A percentile compares a stretch with the other conserved stretches of the same genome.
These are phyloP conservation scores for Nomada lathburiana DNA, from an alignment of 2,888 invertebrate genomes.

Conservation along the genomic window DNA sequence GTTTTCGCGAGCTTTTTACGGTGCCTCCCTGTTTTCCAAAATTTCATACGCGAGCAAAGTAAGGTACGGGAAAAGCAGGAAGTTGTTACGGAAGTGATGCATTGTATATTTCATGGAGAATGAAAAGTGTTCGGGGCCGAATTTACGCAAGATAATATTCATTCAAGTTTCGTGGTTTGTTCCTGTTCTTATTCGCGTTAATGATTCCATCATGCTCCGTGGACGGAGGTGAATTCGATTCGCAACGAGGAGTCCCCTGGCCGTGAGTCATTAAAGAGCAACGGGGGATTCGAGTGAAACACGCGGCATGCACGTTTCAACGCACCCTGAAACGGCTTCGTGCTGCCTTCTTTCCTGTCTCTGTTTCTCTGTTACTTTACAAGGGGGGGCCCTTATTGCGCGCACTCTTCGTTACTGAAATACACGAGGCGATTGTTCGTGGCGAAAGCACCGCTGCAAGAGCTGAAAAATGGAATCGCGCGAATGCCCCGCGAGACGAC, in stretches of 20 bases:
- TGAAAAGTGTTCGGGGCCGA: no score
- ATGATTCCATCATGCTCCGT: neutral
- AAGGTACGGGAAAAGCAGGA: no score
- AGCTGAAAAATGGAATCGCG: conserved; percentile 55
- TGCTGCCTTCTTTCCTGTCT: neutral
- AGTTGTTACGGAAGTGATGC: no score
- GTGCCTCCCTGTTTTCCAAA: no score
- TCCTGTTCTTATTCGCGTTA: no score
- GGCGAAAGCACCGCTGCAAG: conserved; percentile 29
- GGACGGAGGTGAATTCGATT: no score
- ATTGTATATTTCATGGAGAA: no score
- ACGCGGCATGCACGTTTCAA: neutral
- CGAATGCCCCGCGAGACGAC: conserved; percentile 36
- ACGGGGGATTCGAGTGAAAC: neutral
- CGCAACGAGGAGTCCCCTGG: neutral
- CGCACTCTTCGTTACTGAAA: conserved; percentile 49
- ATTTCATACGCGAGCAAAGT: no score
- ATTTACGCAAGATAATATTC: no score
- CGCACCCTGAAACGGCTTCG: conserved; percentile 10
- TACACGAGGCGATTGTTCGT: conserved; percentile 44
- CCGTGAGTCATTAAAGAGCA: neutral
- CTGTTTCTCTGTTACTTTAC: neutral
- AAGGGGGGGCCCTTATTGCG: conserved; percentile 15
- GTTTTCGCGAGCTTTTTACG: neutral
- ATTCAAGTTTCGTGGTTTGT: no score